Percentiles rank a stretch among this genome's conserved stretches.
These are phyloP conservation scores for Gila orcuttii DNA, from an alignment of 2,113 vertebrate genomes.

Conservation along the genomic window DNA sequence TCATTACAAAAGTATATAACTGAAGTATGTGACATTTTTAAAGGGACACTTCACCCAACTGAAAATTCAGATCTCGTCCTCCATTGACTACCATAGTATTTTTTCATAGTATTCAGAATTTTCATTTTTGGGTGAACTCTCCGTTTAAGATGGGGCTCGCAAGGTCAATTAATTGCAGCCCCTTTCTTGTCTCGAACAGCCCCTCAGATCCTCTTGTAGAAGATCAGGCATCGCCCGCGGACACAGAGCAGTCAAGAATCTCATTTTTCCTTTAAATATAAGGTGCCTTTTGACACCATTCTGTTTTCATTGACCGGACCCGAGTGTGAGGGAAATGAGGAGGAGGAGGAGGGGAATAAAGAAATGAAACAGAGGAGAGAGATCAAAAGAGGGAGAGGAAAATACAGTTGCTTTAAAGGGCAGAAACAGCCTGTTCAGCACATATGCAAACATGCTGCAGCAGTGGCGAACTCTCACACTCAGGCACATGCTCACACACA, in stretches of 20 bases:
- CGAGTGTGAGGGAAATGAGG: neutral
- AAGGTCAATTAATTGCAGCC: neutral
- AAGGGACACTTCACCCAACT: neutral
- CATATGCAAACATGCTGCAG: conserved; percentile 75
- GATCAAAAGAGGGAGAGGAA: conserved; percentile 63
- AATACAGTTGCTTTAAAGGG: conserved; percentile 74
- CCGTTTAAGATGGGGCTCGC: neutral
- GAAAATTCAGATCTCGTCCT: too few relatives aligned
- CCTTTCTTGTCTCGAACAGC: neutral
- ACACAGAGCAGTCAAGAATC: neutral
- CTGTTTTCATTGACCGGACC: conserved; percentile 12
- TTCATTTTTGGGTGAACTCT: too few relatives aligned
- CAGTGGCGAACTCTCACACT: conserved; percentile 44
- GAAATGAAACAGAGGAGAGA: conserved; percentile 62
- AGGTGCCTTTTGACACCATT: conserved; percentile 15
- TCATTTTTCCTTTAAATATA: neutral
- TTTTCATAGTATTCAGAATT: too few relatives aligned
- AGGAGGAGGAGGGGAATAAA: conserved; percentile 51
- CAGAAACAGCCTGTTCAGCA: conserved; percentile 76
- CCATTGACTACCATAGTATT: too few relatives aligned
- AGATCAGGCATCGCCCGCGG: neutral
- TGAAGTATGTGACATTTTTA: neutral
- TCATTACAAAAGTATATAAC: neutral
- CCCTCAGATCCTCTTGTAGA: neutral
- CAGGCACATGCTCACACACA: conserved; percentile 13